Conservation (phyloP, 1,140 invertebrate genomes). For the Zaprionus lachaisei region DNA sequence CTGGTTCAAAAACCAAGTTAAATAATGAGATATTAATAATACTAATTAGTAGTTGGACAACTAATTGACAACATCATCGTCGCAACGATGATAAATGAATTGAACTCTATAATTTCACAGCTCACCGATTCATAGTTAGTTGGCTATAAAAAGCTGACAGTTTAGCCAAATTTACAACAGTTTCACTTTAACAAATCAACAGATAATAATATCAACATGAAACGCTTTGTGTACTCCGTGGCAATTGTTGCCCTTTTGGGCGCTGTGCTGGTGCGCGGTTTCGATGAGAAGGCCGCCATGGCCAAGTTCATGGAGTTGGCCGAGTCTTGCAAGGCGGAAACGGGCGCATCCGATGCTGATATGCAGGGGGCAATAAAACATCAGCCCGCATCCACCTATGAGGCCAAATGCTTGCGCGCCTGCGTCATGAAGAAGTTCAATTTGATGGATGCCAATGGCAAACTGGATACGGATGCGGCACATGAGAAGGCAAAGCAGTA, state of each 20-base stretch:
- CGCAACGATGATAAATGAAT: constrained; percentile 33
- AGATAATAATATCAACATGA: constrained; percentile 43
- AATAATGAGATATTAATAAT: constrained; percentile 30
- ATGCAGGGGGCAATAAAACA: constrained; percentile 53
- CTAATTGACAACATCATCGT: constrained; percentile 29
- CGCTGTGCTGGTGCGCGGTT: constrained; percentile 36
- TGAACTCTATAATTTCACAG: constrained; percentile 69
- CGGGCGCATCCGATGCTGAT: constrained; percentile 53
- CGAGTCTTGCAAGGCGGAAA: constrained; percentile 49
- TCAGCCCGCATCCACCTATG: constrained; percentile 42
- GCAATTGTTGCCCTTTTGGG: constrained; percentile 36
- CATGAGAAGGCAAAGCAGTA: constrained; percentile 69
- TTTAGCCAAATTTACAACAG: constrained; percentile 24
- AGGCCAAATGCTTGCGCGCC: constrained; percentile 65
- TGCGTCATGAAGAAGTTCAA: constrained; percentile 69
- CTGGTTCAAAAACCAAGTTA: constrained; percentile 13
- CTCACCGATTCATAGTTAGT: constrained; percentile 33
- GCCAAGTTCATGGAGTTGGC: constrained; percentile 54
- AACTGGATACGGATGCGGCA: constrained; percentile 44
- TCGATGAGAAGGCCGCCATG: constrained; percentile 60
- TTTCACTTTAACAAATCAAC: constrained; percentile 21
- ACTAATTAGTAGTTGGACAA: constrained; percentile 31
- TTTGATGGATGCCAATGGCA: constrained; percentile 48
- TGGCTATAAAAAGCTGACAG: constrained; percentile 35
- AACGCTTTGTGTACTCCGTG: constrained; percentile 28